Conservation (phyloP, 1,140 invertebrate genomes). For the Drosophila azteca region DNA sequence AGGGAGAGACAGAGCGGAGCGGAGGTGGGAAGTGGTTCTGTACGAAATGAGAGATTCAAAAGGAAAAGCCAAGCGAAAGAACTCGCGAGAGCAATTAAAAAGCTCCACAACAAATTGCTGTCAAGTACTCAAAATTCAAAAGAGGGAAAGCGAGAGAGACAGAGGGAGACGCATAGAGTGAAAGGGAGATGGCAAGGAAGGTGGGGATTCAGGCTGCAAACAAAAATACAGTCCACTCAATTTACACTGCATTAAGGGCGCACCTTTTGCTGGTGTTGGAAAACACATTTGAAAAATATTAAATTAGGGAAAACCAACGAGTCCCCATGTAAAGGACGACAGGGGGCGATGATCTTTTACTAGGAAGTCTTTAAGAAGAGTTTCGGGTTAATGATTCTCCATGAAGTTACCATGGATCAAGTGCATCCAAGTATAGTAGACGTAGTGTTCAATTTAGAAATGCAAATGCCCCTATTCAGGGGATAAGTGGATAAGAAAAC, state of each 20-base stretch:
- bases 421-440: no score
- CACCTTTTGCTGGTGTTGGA: no score
- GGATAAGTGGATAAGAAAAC: no score
- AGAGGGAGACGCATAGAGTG: neutral
- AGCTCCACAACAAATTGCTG: constrained; percentile 51
- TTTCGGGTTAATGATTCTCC: no score
- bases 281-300: neutral
- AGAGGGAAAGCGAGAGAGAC: constrained; percentile 5
- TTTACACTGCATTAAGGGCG: neutral
- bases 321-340: no score
- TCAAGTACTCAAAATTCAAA: constrained; percentile 54
- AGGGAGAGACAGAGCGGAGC: neutral
- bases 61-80: constrained; percentile 50
- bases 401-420: no score
- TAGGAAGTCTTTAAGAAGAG: no score
- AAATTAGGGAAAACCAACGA: no score
- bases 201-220: neutral
- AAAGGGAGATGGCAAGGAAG: neutral
- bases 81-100: constrained; percentile 54
- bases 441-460: no score
- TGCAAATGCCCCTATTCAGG: no score
- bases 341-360: no score
- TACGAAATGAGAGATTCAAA: constrained; percentile 31
- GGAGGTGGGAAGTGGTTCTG: no score
- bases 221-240: constrained; percentile 13